Evolutionary conservation across 2,888 invertebrate genomes (phyloP).

Genomic region (Phengaris arion): DNA sequence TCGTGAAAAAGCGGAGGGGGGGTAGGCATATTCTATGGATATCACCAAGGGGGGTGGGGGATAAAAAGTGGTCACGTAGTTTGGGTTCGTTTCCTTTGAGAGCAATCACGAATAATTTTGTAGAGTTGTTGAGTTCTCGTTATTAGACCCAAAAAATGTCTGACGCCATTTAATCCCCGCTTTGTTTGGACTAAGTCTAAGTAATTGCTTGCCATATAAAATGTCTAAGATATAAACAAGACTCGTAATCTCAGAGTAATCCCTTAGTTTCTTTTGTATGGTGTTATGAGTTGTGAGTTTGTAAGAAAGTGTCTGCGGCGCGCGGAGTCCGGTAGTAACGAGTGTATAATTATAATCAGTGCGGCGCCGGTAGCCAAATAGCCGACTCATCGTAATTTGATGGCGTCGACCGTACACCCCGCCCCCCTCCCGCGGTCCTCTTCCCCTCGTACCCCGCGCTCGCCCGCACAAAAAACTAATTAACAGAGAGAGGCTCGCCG

Average conservation of each 20-base stretch:
- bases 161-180: slow-evolving; percentile 8
- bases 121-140: not conserved
- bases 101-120: not conserved
- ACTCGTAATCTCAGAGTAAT: slow-evolving; percentile 9
- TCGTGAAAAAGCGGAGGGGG: too few relatives aligned
- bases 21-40: too few relatives aligned
- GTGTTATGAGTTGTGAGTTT: slow-evolving; percentile 16
- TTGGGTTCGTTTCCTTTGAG: too few relatives aligned
- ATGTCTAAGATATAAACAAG: slow-evolving; percentile 1
- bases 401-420: slow-evolving; percentile 71
- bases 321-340: slow-evolving; percentile 75
- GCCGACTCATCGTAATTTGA: slow-evolving; percentile 80
- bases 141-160: not conserved
- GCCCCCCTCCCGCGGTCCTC: slow-evolving; percentile 54
- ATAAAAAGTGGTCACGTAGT: too few relatives aligned
- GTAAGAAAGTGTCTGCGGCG: slow-evolving; percentile 41
- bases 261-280: slow-evolving; percentile 2
- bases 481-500: slow-evolving; percentile 68
- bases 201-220: slow-evolving; percentile 6
- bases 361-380: slow-evolving; percentile 71
- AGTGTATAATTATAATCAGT: slow-evolving; percentile 76
- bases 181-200: not conserved
- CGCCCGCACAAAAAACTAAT: slow-evolving; percentile 74
- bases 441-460: slow-evolving; percentile 58
- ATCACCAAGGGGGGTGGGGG: too few relatives aligned